Percentiles rank a stretch among this genome's conserved stretches.
Evolutionary conservation across 2,888 invertebrate species (phyloP).

Genomic region (Toxonevra muliebris): DNA sequence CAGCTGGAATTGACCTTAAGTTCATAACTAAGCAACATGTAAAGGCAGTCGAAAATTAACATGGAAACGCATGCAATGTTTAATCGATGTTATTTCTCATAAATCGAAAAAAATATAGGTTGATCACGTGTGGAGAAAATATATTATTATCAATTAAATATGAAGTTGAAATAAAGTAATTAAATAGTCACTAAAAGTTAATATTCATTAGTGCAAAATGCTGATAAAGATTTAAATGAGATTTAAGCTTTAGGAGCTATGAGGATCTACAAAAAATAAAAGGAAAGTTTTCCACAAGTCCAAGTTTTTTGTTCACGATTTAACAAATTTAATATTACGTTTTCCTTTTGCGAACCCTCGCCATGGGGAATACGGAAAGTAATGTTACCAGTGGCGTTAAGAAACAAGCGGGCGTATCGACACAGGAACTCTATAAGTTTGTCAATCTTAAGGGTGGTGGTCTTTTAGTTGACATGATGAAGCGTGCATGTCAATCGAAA

Average conservation of each 20-base stretch:
- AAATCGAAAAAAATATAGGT: neutral
- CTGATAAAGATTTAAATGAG: neutral
- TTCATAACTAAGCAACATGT: neutral
- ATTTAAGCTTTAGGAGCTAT: no score
- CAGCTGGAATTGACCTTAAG: neutral
- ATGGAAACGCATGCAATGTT: neutral
- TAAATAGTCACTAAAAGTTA: neutral
- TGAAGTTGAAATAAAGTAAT: neutral
- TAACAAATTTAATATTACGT: neutral
- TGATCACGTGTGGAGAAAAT: neutral
- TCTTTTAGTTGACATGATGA: conserved; percentile 92
- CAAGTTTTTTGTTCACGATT: neutral
- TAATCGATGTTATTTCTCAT: neutral
- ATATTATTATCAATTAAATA: neutral
- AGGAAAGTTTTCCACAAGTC: neutral
- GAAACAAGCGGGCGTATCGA: conserved; percentile 89
- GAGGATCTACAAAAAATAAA: no score
- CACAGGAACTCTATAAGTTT: conserved; percentile 86
- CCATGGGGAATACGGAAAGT: conserved; percentile 85
- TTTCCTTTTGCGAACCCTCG: neutral
- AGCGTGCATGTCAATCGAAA: conserved; percentile 87
- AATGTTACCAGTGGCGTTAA: conserved; percentile 95
- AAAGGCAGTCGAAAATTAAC: no score
- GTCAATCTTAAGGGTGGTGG: conserved; percentile 94
- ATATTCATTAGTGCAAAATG: neutral